Base-by-base conservation (phyloP, 2,113 vertebrate species). In the Tenebrosternarchus preto region DNA sequence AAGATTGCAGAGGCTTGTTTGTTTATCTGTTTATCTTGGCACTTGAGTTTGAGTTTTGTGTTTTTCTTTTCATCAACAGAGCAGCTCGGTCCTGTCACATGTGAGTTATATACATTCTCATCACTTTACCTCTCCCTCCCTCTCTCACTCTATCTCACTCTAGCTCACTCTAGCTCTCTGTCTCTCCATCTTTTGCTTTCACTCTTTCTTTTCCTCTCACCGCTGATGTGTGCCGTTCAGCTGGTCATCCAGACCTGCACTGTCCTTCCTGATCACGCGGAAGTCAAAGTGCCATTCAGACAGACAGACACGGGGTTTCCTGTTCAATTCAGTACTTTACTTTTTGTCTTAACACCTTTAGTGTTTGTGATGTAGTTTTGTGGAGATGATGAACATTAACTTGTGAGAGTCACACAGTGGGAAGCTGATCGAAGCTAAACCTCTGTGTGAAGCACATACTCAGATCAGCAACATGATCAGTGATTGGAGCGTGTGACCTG, bases 61-160 rank as follows among this genome's bases (percentile, higher is more conserved):
- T 89, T 90, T 84, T 84, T 91, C 85, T 90, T 89, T 89, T 85
- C 89, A 88, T 89, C 91, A 92, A 93, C 92, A 94, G 93, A 92
- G 76, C 91, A 92, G 86, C 88, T 88, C 85, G 86, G 1, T 91
- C 92, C 91, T 94, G 91, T 91, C 92, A 92, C 93, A 94, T 93
- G 93, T 94, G 92, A 94, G 93, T 94, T 91, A 86, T 90, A 84
- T 82, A 87, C 87, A 73, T 83, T 75, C 85, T 85, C 76, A 79
- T 67, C 76, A 63, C 33, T 80, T 19, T 88, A 87, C 74, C 82
- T 80, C 80, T 61, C 85, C 83, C 81, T 78, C 85, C 85, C 88
- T 87, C 88, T 88, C 81, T 88, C 73, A 82, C 80, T 76, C 78
- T 84, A 76, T 22, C 24, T 63, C n/a, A 24, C 27, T 15, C 20